Conservation (phyloP, 1,140 invertebrate species). For the Oryctes rhinoceros region DNA sequence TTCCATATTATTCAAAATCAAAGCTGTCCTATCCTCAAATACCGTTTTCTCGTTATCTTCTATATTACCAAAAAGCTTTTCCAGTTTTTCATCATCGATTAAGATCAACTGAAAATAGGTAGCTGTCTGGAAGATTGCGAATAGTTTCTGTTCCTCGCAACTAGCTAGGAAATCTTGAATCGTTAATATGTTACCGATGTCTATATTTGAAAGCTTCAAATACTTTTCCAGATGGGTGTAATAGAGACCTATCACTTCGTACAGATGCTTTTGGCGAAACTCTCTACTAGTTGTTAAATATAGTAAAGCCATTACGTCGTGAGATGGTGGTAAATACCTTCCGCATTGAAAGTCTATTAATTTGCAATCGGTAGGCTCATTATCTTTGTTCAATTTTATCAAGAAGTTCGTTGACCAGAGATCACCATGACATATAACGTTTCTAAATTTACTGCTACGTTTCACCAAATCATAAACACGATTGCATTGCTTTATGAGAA, state of each 20-base stretch:
- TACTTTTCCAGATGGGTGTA: constrained; percentile 49
- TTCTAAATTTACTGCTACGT: constrained; percentile 48
- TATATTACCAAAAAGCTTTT: constrained; percentile 45
- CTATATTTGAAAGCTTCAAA: constrained; percentile 43
- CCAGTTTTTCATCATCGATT: constrained; percentile 42
- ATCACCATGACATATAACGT: constrained; percentile 61
- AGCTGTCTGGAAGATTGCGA: constrained; percentile 49
- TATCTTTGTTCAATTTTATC: constrained; percentile 56
- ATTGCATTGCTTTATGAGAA: constrained; percentile 38
- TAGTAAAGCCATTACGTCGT: constrained; percentile 61
- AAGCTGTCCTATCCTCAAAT: constrained; percentile 47
- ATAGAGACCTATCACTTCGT: constrained; percentile 49
- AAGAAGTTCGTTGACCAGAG: constrained; percentile 62
- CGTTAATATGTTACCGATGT: constrained; percentile 47
- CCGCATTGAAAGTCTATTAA: constrained; percentile 62
- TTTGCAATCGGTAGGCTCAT: constrained; percentile 56
- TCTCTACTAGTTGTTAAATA: constrained; percentile 59
- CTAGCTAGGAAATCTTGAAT: constrained; percentile 50
- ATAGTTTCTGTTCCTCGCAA: constrained; percentile 52
- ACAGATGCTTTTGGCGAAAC: constrained; percentile 54
- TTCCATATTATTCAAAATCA: constrained; percentile 48
- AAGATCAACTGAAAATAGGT: constrained; percentile 52
- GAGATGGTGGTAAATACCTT: constrained; percentile 61
- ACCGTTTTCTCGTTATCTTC: constrained; percentile 43
- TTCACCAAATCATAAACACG: constrained; percentile 46